These are phyloP conservation scores for Eupithecia dodoneata DNA, from an alignment of 2,888 invertebrate species.

Conservation along the genomic window DNA sequence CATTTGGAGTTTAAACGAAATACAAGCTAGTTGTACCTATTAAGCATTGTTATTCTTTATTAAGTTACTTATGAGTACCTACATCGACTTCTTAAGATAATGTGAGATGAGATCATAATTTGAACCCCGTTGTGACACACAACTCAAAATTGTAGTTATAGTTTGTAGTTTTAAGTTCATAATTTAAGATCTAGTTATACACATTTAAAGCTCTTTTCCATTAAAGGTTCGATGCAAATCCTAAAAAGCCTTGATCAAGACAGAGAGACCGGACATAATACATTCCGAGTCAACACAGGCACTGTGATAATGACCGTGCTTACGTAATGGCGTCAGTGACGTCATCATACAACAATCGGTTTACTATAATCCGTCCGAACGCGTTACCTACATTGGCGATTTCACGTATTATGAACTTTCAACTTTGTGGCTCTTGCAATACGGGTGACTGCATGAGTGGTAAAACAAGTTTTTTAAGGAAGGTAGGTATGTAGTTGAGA, in stretches of 20 bases:
- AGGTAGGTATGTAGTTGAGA: background rate
- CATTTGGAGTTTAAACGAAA: no score
- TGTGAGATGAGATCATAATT: no score
- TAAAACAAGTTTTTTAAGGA: background rate
- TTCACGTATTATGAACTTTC: background rate
- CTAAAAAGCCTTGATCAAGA: constrained; percentile 9
- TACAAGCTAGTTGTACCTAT: no score
- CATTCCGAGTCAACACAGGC: constrained; percentile 49
- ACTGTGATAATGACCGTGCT: constrained; percentile 54
- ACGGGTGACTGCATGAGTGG: background rate
- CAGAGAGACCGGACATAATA: constrained; percentile 48
- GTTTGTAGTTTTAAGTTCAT: background rate
- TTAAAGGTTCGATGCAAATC: background rate
- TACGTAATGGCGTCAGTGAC: constrained; percentile 54
- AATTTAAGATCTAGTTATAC: background rate
- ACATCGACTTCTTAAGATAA: no score
- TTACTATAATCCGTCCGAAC: constrained; percentile 37
- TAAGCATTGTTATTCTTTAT: no score
- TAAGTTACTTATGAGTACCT: no score
- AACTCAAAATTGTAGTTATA: background rate
- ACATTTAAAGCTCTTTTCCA: background rate
- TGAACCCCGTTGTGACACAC: background rate
- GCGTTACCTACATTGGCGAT: background rate
- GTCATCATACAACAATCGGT: constrained; percentile 48
- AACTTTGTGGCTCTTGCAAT: constrained; percentile 6